Percentiles rank a stretch among this genome's conserved stretches.
phyloP scores from a whole-genome alignment of 2,888 invertebrate genomes.

The Protophormia terraenovae region DNA sequence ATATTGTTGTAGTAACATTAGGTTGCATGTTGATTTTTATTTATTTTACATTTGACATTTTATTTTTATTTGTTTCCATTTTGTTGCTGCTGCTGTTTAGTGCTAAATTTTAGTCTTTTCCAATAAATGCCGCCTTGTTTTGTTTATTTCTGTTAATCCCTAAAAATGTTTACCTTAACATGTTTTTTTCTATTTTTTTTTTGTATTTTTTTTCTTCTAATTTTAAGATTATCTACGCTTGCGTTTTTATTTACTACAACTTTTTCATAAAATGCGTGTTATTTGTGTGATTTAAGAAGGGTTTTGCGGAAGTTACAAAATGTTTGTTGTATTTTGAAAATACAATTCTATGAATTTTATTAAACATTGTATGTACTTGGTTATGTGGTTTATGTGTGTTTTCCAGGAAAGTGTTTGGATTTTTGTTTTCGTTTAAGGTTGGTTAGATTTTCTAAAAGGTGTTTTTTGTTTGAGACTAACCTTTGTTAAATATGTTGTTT shows the following conservation, averaged over 20 bases:
- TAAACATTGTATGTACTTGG: neutral
- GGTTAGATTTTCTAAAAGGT: neutral
- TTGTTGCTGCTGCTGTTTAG: conserved; percentile 13
- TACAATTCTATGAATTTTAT: conserved; percentile 35
- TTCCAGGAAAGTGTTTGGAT: conserved; percentile 8
- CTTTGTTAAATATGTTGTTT: neutral
- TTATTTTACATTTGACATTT: conserved; percentile 22
- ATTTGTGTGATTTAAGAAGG: neutral
- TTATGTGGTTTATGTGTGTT: too few species aligned
- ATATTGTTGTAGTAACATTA: neutral
- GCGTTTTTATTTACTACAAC: conserved; percentile 14
- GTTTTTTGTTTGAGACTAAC: neutral
- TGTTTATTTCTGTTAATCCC: neutral
- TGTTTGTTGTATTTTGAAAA: neutral
- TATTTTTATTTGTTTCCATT: neutral
- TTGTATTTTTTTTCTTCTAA: conserved; percentile 23
- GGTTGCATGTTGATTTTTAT: conserved; percentile 40
- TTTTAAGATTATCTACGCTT: conserved; percentile 50
- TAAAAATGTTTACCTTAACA: neutral
- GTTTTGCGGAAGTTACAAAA: conserved; percentile 44
- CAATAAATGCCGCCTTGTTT: neutral
- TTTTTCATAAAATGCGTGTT: conserved; percentile 28
- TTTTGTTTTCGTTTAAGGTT: neutral
- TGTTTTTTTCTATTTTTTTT: neutral
- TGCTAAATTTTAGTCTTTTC: neutral